phyloP scores from a whole-genome alignment of 2,888 invertebrate species.

The Antitype chi region DNA sequence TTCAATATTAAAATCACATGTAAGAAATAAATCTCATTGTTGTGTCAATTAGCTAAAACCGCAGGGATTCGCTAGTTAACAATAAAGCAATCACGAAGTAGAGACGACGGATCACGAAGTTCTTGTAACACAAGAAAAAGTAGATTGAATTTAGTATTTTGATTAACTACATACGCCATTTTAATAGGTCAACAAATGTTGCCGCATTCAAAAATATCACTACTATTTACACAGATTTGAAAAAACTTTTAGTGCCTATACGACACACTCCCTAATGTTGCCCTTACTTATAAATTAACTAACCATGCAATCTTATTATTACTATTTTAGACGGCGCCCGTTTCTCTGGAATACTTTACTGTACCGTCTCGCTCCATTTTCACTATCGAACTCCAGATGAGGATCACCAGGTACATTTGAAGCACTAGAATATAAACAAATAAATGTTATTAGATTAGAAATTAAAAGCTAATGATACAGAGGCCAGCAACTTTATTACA shows the following conservation, averaged over 20 bases:
- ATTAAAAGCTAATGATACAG: too few species aligned
- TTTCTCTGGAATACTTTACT: conserved; percentile 86
- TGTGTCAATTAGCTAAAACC: not conserved
- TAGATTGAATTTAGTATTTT: not conserved
- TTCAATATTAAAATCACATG: not conserved
- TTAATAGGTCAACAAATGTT: conserved; percentile 14
- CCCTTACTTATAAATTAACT: conserved; percentile 18
- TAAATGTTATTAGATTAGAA: not conserved
- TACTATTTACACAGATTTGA: conserved; percentile 50
- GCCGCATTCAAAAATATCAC: conserved; percentile 19
- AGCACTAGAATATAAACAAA: conserved; percentile 78
- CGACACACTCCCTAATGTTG: conserved; percentile 9
- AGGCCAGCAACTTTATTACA: too few species aligned
- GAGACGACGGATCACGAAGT: not conserved
- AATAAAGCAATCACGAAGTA: not conserved
- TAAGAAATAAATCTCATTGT: not conserved
- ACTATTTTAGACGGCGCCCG: conserved; percentile 73
- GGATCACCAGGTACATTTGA: conserved; percentile 86
- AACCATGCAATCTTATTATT: conserved; percentile 6
- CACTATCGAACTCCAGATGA: conserved; percentile 87
- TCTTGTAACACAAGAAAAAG: not conserved
- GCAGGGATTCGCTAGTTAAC: not conserved
- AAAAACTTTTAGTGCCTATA: not conserved
- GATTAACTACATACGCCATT: conserved; percentile 38
- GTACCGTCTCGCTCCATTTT: conserved; percentile 87